phyloP scores from a whole-genome alignment of 2,888 invertebrate genomes.

The Diaprepes abbreviatus region DNA sequence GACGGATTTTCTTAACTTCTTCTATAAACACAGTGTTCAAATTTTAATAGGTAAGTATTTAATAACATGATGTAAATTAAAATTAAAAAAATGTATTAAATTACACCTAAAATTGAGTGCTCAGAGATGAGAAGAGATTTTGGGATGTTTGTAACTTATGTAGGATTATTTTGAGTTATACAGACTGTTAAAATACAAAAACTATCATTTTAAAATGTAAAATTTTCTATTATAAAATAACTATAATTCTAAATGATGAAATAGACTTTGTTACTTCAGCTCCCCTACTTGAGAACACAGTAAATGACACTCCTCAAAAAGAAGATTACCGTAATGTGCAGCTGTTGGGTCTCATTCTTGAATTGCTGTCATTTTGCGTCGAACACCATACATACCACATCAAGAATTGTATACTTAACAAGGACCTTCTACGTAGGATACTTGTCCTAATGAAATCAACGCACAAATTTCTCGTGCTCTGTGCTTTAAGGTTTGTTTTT shows the following conservation, averaged over 20 bases:
- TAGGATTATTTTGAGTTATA: no score
- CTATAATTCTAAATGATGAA: no score
- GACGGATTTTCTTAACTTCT: slow-evolving; percentile 97
- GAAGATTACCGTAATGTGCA: slow-evolving; percentile 99
- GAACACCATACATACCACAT: slow-evolving; percentile 99
- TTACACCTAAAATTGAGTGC: no score
- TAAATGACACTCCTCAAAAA: slow-evolving; percentile 88
- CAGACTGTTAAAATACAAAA: no score
- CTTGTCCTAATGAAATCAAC: slow-evolving; percentile 96
- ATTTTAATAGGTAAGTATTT: slow-evolving; percentile 83
- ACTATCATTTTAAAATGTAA: no score
- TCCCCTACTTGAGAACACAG: slow-evolving; percentile 94
- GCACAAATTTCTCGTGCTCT: slow-evolving; percentile 96
- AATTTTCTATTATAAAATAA: no score
- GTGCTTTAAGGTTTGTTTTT: slow-evolving; percentile 80
- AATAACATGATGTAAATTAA: no score
- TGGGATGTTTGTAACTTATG: no score
- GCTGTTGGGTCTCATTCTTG: slow-evolving; percentile 92
- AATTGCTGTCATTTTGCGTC: slow-evolving; percentile 97
- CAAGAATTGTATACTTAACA: slow-evolving; percentile 97
- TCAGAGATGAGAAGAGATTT: no score
- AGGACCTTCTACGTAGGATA: slow-evolving; percentile 95
- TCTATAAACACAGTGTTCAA: slow-evolving; percentile 98
- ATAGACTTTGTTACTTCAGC: slow-evolving; percentile 69
- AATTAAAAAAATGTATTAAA: no score